Conservation (phyloP, 2,113 vertebrate species). For the Laticauda colubrina region DNA sequence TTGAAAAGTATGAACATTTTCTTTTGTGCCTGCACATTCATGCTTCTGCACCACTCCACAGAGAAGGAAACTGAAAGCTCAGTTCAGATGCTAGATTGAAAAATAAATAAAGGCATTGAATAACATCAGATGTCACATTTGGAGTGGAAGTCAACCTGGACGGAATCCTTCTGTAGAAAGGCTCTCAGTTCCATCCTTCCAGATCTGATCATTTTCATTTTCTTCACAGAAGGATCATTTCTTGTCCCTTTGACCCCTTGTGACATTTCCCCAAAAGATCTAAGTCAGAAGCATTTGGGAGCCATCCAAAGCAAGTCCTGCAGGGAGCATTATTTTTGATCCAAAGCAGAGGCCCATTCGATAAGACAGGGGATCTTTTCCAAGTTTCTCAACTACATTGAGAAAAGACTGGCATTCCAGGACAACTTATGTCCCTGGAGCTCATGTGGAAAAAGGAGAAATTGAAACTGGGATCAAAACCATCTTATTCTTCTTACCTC, state of each 20-base stretch:
- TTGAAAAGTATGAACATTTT: background rate
- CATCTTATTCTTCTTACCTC: background rate
- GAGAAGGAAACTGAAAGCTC: background rate
- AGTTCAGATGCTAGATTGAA: background rate
- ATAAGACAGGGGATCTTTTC: constrained; percentile 40
- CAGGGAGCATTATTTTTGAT: constrained; percentile 38
- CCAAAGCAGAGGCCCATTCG: constrained; percentile 30
- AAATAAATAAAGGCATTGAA: background rate
- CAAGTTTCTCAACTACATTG: constrained; percentile 10
- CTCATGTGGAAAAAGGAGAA: background rate
- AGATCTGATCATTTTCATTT: background rate
- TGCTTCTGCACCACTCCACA: background rate
- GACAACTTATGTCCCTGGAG: background rate
- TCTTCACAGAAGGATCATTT: background rate
- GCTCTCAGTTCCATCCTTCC: background rate
- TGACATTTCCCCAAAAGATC: background rate
- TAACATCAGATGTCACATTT: background rate
- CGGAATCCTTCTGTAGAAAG: background rate
- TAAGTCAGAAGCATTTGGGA: constrained; percentile 33
- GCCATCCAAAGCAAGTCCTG: constrained; percentile 48
- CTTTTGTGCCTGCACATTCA: background rate
- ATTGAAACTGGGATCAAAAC: background rate
- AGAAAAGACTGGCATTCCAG: background rate
- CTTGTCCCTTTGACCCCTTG: background rate
- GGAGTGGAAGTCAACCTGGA: background rate